phyloP scores from a whole-genome alignment of 1,140 invertebrate genomes.

The Arctopsyche grandis region DNA sequence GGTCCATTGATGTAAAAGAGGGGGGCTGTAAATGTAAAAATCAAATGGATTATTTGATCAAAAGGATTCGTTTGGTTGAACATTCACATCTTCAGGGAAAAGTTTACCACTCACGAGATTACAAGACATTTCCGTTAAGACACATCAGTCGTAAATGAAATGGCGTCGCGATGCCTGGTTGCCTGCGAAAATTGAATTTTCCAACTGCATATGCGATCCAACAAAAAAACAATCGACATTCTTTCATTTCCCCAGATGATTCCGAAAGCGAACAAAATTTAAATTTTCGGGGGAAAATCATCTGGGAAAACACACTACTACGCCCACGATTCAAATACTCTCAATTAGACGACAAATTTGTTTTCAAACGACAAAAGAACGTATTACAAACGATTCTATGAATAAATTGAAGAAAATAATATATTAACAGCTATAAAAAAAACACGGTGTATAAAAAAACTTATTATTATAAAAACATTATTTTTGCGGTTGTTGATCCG shows the following conservation, averaged over 20 bases:
- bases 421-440: too few relatives aligned
- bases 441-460: too few relatives aligned
- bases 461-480: too few relatives aligned
- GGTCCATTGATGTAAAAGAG: too few relatives aligned
- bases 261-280: background rate
- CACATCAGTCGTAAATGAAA: constrained; percentile 16
- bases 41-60: background rate
- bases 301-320: background rate
- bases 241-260: background rate
- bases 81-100: background rate
- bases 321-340: background rate
- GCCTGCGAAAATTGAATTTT: constrained; percentile 30
- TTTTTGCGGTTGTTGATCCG: too few relatives aligned
- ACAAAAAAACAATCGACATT: background rate
- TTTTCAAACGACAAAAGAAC: background rate
- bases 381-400: too few relatives aligned
- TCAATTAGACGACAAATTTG: constrained; percentile 11
- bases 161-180: constrained; percentile 12
- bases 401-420: too few relatives aligned
- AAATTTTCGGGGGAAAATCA: background rate
- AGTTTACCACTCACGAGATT: background rate
- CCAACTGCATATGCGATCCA: constrained; percentile 5
- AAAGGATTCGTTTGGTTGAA: background rate
- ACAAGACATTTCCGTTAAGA: background rate
- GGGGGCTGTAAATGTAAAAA: too few relatives aligned